A percentile compares a stretch with the other conserved stretches of the same genome.
Conservation (phyloP, 1,140 invertebrate species). For the Eumeta japonica region DNA sequence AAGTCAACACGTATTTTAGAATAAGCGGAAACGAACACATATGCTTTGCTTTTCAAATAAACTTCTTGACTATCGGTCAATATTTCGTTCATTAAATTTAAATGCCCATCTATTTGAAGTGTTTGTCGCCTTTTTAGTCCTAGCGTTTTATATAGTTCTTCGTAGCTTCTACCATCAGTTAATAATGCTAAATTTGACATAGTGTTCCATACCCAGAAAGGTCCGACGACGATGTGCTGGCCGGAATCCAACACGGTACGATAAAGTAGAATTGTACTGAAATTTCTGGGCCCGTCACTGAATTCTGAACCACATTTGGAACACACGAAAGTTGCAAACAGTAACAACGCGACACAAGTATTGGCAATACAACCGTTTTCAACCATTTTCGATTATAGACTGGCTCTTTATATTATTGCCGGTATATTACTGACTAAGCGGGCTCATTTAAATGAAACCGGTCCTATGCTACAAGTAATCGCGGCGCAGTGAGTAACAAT, state of each 20-base stretch:
- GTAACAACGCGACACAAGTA: too few relatives aligned
- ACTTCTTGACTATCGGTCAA: slow-evolving; percentile 26
- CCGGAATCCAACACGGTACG: slow-evolving; percentile 29
- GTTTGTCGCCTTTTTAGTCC: slow-evolving; percentile 26
- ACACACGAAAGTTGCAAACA: too few relatives aligned
- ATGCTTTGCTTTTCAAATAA: slow-evolving; percentile 33
- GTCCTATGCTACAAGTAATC: too few relatives aligned
- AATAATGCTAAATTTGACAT: slow-evolving; percentile 37
- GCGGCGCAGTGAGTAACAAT: too few relatives aligned
- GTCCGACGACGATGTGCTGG: slow-evolving; percentile 43
- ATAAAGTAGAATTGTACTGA: slow-evolving; percentile 41
- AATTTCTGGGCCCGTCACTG: slow-evolving; percentile 37
- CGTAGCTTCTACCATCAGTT: slow-evolving; percentile 26
- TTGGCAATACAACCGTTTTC: slow-evolving; percentile 15
- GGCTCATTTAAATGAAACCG: too few relatives aligned
- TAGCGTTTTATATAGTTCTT: slow-evolving; percentile 24
- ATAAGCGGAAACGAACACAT: slow-evolving; percentile 36
- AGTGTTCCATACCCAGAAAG: slow-evolving; percentile 44
- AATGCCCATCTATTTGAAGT: slow-evolving; percentile 28
- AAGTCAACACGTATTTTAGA: slow-evolving; percentile 28
- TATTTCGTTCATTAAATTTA: slow-evolving; percentile 26
- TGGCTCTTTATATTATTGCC: slow-evolving; percentile 15
- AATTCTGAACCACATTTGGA: slow-evolving; percentile 27
- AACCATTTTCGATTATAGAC: too few relatives aligned
- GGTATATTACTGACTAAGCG: too few relatives aligned